These are phyloP conservation scores for Heliothis subflexa DNA, from an alignment of 1,140 invertebrate genomes.

Conservation along the genomic window DNA sequence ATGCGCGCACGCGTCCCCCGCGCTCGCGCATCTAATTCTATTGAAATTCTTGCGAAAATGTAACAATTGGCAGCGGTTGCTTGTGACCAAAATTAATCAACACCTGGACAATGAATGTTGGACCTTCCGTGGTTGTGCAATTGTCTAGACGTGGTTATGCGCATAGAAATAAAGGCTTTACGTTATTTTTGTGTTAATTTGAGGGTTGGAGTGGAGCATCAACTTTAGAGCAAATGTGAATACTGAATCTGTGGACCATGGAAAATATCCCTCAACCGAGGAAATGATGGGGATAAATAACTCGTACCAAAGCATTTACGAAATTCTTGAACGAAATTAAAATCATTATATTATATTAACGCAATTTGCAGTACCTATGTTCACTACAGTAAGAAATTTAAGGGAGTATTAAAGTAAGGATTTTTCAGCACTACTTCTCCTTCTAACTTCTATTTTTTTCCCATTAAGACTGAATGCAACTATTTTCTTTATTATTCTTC, in stretches of 20 bases:
- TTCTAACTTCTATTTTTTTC: too few species aligned
- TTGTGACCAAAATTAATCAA: slow-evolving; percentile 37
- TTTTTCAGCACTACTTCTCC: too few species aligned
- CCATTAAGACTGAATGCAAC: too few species aligned
- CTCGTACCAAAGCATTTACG: too few species aligned
- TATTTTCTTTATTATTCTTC: too few species aligned
- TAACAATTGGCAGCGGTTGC: neutral
- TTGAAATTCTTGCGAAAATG: slow-evolving; percentile 30
- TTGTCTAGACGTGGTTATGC: neutral
- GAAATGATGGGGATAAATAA: neutral
- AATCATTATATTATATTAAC: too few species aligned
- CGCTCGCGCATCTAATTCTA: slow-evolving; percentile 1
- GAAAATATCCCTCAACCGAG: neutral
- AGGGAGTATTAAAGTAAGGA: too few species aligned
- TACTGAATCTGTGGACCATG: neutral
- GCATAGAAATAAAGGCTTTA: slow-evolving; percentile 7
- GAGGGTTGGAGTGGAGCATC: neutral
- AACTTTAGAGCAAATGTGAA: neutral
- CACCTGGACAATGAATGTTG: neutral
- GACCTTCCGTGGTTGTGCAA: slow-evolving; percentile 2
- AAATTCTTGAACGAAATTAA: too few species aligned
- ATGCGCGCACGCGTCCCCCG: neutral
- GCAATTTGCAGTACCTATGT: too few species aligned
- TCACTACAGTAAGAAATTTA: too few species aligned
- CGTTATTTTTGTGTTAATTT: neutral